These are phyloP conservation scores for Julus scanicus DNA, from an alignment of 2,888 invertebrate genomes.

Conservation along the genomic window DNA sequence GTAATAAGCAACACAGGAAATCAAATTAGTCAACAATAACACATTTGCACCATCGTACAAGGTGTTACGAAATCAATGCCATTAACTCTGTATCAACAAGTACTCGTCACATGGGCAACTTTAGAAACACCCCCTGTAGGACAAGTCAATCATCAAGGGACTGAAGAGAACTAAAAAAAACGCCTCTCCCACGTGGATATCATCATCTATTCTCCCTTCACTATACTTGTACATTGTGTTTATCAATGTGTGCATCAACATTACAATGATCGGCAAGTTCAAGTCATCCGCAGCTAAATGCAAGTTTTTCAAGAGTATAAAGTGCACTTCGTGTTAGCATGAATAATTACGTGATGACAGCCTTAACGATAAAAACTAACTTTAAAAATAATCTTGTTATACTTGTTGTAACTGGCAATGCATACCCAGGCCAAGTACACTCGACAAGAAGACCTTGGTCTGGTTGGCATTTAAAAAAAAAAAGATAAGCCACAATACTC, in stretches of 20 bases:
- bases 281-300: background rate
- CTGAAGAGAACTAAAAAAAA: background rate
- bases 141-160: background rate
- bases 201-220: background rate
- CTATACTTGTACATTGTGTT: background rate
- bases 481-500: background rate
- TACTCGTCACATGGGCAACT: too few species aligned
- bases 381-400: background rate
- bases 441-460: background rate
- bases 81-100: too few species aligned
- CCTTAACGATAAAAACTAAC: background rate
- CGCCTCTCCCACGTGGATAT: background rate
- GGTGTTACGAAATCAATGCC: too few species aligned
- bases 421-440: background rate
- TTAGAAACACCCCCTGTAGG: background rate
- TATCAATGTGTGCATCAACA: background rate
- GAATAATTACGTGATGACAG: constrained; percentile 19
- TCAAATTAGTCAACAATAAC: too few species aligned
- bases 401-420: background rate
- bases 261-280: background rate
- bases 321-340: background rate
- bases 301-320: background rate
- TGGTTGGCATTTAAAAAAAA: background rate
- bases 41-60: too few species aligned
- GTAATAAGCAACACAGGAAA: too few species aligned